A percentile compares a stretch with the other conserved stretches of the same genome.
Evolutionary conservation across 2,888 invertebrate genomes (phyloP).

Genomic region (Gari tellinella): DNA sequence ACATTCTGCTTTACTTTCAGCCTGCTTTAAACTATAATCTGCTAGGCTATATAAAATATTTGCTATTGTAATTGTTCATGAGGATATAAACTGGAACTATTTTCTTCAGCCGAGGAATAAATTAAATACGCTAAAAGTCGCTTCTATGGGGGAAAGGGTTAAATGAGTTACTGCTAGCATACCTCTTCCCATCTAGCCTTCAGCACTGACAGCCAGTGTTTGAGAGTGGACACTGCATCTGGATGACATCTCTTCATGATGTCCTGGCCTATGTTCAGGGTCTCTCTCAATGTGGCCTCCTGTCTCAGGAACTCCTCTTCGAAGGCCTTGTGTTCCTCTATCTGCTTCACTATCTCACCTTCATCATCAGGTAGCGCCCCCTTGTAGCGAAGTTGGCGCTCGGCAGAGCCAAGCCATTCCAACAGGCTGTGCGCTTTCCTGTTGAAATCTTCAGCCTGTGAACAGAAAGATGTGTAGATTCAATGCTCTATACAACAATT

Average conservation of each 20-base stretch:
- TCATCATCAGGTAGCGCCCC: constrained; percentile 97
- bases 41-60: no score
- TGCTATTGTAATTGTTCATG: no score
- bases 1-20: no score
- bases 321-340: constrained; percentile 93
- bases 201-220: constrained; percentile 99
- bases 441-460: constrained; percentile 94
- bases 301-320: constrained; percentile 91
- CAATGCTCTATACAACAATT: no score
- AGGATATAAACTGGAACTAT: no score
- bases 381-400: constrained; percentile 96
- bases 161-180: neutral
- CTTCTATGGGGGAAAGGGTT: no score
- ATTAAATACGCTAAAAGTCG: no score
- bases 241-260: constrained; percentile 98
- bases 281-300: constrained; percentile 91
- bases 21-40: no score
- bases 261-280: constrained; percentile 93
- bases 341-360: constrained; percentile 92
- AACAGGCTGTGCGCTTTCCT: constrained; percentile 96
- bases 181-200: constrained; percentile 93
- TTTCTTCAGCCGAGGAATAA: no score
- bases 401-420: constrained; percentile 98
- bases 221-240: constrained; percentile 98
- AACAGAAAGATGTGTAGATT: no score